phyloP scores from a whole-genome alignment of 2,113 vertebrate species.

The Rallus limicola region DNA sequence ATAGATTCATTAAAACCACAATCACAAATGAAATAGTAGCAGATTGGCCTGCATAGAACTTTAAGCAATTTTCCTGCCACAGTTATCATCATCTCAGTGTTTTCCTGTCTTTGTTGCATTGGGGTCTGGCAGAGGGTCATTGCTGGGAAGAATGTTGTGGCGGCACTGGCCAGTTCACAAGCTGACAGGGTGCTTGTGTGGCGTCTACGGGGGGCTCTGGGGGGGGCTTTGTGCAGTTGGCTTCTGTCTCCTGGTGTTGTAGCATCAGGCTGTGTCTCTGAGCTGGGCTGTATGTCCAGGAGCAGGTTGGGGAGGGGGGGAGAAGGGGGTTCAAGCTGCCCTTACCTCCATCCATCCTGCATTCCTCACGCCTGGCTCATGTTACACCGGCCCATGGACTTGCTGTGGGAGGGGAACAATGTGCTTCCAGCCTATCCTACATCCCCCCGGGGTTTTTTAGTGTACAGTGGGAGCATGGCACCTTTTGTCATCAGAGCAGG shows the following conservation, averaged over 20 bases:
- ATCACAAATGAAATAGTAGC: not conserved
- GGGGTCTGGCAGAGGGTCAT: not conserved
- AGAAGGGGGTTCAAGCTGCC: not conserved
- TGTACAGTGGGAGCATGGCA: fast-evolving
- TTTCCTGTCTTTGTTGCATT: not conserved
- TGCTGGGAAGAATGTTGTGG: not conserved
- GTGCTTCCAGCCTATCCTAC: not conserved
- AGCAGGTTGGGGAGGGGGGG: not conserved
- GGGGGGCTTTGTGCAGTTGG: fast-evolving
- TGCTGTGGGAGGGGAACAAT: fast-evolving
- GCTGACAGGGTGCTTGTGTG: not conserved
- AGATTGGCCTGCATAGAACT: not conserved
- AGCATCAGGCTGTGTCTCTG: too few relatives aligned
- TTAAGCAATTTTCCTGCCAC: not conserved
- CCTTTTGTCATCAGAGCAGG: not conserved
- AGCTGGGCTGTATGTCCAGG: not conserved
- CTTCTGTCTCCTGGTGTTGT: fast-evolving
- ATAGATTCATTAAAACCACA: not conserved
- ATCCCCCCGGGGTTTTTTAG: not conserved
- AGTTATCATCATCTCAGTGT: not conserved
- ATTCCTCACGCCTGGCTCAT: not conserved
- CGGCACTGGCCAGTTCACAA: not conserved
- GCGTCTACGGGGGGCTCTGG: fast-evolving
- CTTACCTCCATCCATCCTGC: not conserved
- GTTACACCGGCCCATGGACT: fast-evolving